phyloP scores from a whole-genome alignment of 2,888 invertebrate genomes.

The Agrilus cyanescens region DNA sequence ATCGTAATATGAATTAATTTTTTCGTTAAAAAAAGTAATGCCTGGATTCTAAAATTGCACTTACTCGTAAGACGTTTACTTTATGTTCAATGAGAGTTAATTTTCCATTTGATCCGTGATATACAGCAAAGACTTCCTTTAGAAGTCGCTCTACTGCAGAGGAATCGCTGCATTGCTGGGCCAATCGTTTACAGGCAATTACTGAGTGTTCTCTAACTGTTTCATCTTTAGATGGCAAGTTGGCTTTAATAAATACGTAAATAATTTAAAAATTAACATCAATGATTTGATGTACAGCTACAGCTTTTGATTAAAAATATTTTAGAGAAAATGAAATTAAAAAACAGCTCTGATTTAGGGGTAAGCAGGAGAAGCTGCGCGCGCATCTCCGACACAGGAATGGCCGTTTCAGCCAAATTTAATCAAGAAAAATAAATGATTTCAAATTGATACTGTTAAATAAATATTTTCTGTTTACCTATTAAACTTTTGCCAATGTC shows the following conservation, averaged over 20 bases:
- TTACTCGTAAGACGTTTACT: slow-evolving; percentile 68
- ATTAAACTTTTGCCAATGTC: slow-evolving; percentile 76
- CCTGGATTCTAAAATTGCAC: no score
- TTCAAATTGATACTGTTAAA: neutral
- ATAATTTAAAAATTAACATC: neutral
- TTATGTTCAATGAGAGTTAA: slow-evolving; percentile 80
- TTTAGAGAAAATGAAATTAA: no score
- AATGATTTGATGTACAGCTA: no score
- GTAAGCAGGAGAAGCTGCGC: no score
- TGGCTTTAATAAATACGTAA: slow-evolving; percentile 39
- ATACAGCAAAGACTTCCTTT: slow-evolving; percentile 61
- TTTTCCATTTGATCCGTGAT: slow-evolving; percentile 84
- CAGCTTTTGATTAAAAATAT: no score
- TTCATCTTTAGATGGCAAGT: slow-evolving; percentile 78
- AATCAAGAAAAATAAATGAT: slow-evolving; percentile 1
- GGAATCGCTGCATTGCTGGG: slow-evolving; percentile 56
- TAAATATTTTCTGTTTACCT: slow-evolving; percentile 38
- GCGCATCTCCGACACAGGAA: no score
- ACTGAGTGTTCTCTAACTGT: slow-evolving; percentile 61
- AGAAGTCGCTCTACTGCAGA: slow-evolving; percentile 57
- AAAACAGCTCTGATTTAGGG: no score
- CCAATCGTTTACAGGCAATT: slow-evolving; percentile 58
- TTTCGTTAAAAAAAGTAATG: no score
- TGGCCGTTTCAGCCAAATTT: no score
- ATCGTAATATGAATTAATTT: no score